Evolutionary conservation across 2,797 vertebrate species (phyloP).

Genomic region (Hybognathus amarus): DNA sequence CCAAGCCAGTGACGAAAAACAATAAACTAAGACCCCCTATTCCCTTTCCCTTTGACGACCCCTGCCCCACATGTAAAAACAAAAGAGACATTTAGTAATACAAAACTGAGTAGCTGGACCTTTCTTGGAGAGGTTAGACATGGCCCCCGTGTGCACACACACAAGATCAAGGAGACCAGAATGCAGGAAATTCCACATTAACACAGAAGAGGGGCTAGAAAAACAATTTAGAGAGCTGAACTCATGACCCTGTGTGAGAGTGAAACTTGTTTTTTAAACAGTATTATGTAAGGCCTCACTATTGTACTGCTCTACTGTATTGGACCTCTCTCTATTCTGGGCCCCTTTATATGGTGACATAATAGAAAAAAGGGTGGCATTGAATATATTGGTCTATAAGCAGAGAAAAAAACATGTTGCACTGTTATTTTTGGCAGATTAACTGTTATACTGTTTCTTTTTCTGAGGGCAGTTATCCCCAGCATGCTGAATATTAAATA

Average conservation of each 20-base stretch:
- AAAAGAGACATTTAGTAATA: conserved; percentile 62
- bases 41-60: conserved; percentile 53
- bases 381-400: conserved; percentile 42
- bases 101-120: conserved; percentile 69
- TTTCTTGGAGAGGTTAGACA: conserved; percentile 56
- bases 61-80: conserved; percentile 62
- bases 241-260: conserved; percentile 68
- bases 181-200: conserved; percentile 81
- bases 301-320: conserved; percentile 41
- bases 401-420: background rate
- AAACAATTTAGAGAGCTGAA: conserved; percentile 75
- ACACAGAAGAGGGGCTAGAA: conserved; percentile 68
- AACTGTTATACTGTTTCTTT: background rate
- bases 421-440: background rate
- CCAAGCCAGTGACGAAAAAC: conserved; percentile 80
- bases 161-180: conserved; percentile 63
- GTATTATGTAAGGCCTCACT: conserved; percentile 60
- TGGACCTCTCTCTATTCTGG: conserved; percentile 16
- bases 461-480: background rate
- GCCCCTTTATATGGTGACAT: conserved; percentile 52
- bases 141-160: conserved; percentile 14
- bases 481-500: background rate
- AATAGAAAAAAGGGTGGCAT: conserved; percentile 44
- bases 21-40: conserved; percentile 78
- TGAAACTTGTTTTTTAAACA: conserved; percentile 53